Evolutionary conservation across 2,113 vertebrate genomes (phyloP).

Genomic region (Clarias magur): DNA sequence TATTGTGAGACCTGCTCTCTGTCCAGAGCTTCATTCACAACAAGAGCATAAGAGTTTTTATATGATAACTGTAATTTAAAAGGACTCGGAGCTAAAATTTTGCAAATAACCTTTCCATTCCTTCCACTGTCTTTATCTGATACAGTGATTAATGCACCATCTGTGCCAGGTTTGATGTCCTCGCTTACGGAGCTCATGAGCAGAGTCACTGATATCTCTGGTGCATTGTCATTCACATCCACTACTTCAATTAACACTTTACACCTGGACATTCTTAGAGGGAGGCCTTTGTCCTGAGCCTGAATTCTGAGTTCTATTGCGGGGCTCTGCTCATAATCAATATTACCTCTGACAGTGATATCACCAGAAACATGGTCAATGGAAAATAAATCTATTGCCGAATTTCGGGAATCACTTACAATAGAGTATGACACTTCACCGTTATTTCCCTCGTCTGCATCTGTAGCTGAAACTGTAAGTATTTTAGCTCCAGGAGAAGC

Average conservation of each 20-base stretch:
- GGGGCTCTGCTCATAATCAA: slow-evolving; percentile 67
- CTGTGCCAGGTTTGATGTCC: slow-evolving; percentile 71
- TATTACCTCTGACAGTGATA: slow-evolving; percentile 63
- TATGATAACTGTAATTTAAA: slow-evolving; percentile 76
- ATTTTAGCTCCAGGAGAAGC: slow-evolving; percentile 2
- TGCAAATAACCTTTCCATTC: slow-evolving; percentile 73
- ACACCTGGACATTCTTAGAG: slow-evolving; percentile 48
- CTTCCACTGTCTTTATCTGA: slow-evolving; percentile 73
- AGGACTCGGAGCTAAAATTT: slow-evolving; percentile 64
- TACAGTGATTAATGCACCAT: slow-evolving; percentile 74
- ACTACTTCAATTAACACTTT: slow-evolving; percentile 77
- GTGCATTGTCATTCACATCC: slow-evolving; percentile 80
- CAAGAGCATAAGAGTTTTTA: slow-evolving; percentile 75
- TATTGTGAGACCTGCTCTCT: slow-evolving; percentile 72
- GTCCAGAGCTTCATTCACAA: slow-evolving; percentile 72
- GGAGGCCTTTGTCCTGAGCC: slow-evolving; percentile 50
- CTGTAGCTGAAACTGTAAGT: slow-evolving; percentile 30
- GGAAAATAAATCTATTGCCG: slow-evolving; percentile 58
- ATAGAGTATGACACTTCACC: slow-evolving; percentile 54
- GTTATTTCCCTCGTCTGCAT: slow-evolving; percentile 61
- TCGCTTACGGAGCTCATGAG: slow-evolving; percentile 71
- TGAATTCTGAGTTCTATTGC: slow-evolving; percentile 54
- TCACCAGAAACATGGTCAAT: slow-evolving; percentile 69
- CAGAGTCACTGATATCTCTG: slow-evolving; percentile 71
- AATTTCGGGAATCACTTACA: slow-evolving; percentile 55